phyloP scores from a whole-genome alignment of 2,888 invertebrate genomes.

The Mechanitis mazaeus region DNA sequence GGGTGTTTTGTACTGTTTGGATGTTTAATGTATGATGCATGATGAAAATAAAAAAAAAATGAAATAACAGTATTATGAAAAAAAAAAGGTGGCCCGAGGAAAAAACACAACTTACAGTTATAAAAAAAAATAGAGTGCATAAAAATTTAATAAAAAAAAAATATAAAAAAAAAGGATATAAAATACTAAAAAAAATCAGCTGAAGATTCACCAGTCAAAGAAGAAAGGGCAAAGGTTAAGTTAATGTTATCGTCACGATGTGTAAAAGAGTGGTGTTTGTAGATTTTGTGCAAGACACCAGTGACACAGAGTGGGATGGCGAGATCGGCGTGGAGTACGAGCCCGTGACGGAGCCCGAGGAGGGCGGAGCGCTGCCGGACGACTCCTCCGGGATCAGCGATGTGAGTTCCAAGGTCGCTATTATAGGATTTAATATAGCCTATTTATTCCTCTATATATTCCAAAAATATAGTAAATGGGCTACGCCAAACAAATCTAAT shows the following conservation, averaged over 20 bases:
- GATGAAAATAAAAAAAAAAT: too few relatives aligned
- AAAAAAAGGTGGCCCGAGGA: conserved; percentile 13
- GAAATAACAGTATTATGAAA: conserved; percentile 10
- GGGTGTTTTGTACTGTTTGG: conserved; percentile 7
- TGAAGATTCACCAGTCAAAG: conserved; percentile 20
- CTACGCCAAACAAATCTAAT: too few relatives aligned
- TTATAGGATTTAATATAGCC: too few relatives aligned
- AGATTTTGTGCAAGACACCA: conserved; percentile 75
- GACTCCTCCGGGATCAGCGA: conserved; percentile 76
- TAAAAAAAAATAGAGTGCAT: conserved; percentile 25
- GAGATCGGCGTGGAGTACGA: conserved; percentile 63
- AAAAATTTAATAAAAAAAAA: conserved; percentile 26
- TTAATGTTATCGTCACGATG: conserved; percentile 22
- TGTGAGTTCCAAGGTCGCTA: conserved; percentile 40
- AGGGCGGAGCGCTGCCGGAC: conserved; percentile 49
- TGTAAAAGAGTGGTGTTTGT: conserved; percentile 49
- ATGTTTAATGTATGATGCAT: background rate
- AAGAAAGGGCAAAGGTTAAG: conserved; percentile 24
- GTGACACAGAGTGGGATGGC: conserved; percentile 61
- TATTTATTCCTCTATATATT: too few relatives aligned
- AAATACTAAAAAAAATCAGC: conserved; percentile 25
- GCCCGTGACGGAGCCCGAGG: conserved; percentile 71
- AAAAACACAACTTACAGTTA: conserved; percentile 14
- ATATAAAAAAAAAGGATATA: conserved; percentile 28
- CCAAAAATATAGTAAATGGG: too few relatives aligned